These are phyloP conservation scores for Acronicta psi DNA, from an alignment of 2,888 invertebrate species.

Conservation along the genomic window DNA sequence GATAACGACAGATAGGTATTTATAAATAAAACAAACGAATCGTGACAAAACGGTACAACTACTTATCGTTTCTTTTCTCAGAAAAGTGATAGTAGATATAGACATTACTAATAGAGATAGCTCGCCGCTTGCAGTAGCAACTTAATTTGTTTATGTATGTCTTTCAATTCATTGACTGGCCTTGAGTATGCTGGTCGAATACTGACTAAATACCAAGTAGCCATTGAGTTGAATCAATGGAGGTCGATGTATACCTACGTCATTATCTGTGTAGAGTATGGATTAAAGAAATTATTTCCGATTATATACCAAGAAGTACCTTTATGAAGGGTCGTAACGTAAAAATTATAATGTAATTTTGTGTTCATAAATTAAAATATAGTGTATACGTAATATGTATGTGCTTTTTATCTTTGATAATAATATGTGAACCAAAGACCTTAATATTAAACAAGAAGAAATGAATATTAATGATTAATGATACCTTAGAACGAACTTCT, in stretches of 20 bases:
- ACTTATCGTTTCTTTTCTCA: slow-evolving; percentile 28
- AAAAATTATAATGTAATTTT: too few species aligned
- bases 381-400: too few species aligned
- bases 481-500: too few species aligned
- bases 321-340: too few species aligned
- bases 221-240: slow-evolving; percentile 31
- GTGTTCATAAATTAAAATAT: too few species aligned
- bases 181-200: slow-evolving; percentile 26
- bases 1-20: slow-evolving; percentile 33
- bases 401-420: too few species aligned
- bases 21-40: slow-evolving; percentile 19
- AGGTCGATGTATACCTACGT: slow-evolving; percentile 28
- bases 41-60: slow-evolving; percentile 30
- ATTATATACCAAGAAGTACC: too few species aligned
- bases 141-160: slow-evolving; percentile 24
- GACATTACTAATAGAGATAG: slow-evolving; percentile 32
- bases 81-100: slow-evolving; percentile 27
- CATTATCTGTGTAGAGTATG: slow-evolving; percentile 20
- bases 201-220: slow-evolving; percentile 22
- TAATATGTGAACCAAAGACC: too few species aligned
- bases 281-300: slow-evolving; percentile 11
- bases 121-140: slow-evolving; percentile 11
- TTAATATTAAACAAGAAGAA: too few species aligned
- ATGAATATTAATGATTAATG: too few species aligned
- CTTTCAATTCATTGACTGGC: slow-evolving; percentile 21